phyloP scores from a whole-genome alignment of 2,797 vertebrate genomes.

The Mus caroli region DNA sequence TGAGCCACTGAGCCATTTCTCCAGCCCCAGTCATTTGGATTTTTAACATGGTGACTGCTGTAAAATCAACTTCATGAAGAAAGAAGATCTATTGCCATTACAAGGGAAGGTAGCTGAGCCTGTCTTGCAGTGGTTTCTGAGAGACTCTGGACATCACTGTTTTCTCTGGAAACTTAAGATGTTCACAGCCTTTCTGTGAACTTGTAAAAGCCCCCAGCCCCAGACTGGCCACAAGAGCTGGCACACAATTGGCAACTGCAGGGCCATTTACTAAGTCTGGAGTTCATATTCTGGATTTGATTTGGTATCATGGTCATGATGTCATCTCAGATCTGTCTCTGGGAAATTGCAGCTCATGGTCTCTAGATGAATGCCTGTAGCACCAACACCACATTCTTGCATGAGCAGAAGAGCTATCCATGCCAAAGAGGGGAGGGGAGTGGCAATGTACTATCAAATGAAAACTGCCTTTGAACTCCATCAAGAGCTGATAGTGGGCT shows the following conservation, averaged over 20 bases:
- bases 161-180: background rate
- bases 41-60: background rate
- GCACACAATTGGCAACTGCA: background rate
- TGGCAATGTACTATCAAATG: too few species aligned
- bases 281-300: background rate
- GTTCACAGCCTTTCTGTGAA: background rate
- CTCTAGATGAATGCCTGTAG: background rate
- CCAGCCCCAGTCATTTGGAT: background rate
- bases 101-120: background rate
- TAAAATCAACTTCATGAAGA: background rate
- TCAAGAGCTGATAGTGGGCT: background rate
- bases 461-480: background rate
- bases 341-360: background rate
- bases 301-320: background rate
- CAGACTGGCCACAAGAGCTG: background rate
- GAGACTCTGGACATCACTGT: background rate
- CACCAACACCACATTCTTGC: background rate
- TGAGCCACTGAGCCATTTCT: background rate
- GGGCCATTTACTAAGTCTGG: background rate
- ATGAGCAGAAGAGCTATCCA: background rate
- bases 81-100: too few species aligned
- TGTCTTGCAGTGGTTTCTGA: background rate
- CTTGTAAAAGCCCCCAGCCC: background rate
- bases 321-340: background rate
- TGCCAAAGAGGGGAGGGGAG: background rate